These are phyloP conservation scores for Vanessa tameamea DNA, from an alignment of 1,140 invertebrate species.

Conservation along the genomic window DNA sequence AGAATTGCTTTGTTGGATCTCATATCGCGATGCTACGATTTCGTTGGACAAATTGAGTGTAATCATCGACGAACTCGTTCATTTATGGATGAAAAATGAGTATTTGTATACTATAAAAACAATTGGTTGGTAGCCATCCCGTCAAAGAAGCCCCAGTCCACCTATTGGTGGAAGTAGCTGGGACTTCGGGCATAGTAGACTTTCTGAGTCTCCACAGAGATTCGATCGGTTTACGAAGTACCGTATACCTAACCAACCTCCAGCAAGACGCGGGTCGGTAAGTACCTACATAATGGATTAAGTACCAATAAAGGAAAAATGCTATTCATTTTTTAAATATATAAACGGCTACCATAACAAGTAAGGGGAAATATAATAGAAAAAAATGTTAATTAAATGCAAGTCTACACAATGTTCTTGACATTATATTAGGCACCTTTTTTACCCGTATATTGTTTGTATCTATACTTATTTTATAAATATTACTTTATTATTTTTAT, in stretches of 20 bases:
- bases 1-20: no score
- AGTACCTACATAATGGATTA: constrained; percentile 8
- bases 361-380: no score
- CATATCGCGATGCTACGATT: background rate
- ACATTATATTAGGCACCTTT: no score
- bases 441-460: no score
- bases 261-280: constrained; percentile 30
- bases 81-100: background rate
- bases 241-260: constrained; percentile 9
- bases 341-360: no score
- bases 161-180: constrained; percentile 19
- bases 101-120: background rate
- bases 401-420: no score
- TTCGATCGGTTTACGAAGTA: background rate
- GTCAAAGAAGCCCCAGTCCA: constrained; percentile 30
- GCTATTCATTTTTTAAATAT: no score
- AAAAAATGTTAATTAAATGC: no score
- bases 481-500: no score
- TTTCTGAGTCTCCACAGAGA: constrained; percentile 2
- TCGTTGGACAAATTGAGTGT: background rate
- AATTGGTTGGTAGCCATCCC: constrained; percentile 11
- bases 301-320: no score
- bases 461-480: no score
- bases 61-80: background rate
- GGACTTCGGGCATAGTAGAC: background rate